phyloP scores from a whole-genome alignment of 2,888 invertebrate genomes.

The Cantharis nigra region DNA sequence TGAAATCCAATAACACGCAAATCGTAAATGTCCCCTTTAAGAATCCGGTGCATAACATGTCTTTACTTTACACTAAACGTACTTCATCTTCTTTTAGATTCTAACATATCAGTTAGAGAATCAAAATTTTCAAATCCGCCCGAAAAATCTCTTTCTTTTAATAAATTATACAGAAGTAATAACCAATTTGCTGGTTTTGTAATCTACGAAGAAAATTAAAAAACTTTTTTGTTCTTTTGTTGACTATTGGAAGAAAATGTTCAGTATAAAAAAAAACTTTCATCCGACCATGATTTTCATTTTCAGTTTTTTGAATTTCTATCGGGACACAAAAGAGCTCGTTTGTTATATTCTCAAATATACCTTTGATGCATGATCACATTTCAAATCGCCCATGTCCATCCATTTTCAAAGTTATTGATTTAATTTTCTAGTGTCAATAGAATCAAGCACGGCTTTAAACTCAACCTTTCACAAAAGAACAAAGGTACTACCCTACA shows the following conservation, averaged over 20 bases:
- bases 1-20: constrained; percentile 41
- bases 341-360: constrained; percentile 35
- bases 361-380: constrained; percentile 47
- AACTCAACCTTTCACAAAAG: constrained; percentile 45
- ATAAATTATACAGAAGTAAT: constrained; percentile 1
- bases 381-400: constrained; percentile 47
- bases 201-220: not conserved
- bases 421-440: constrained; percentile 53
- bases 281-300: constrained; percentile 3
- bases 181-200: not conserved
- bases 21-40: constrained; percentile 38
- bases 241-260: not conserved
- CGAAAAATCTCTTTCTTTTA: not conserved
- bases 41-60: constrained; percentile 38
- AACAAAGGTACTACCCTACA: constrained; percentile 44
- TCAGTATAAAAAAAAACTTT: not conserved
- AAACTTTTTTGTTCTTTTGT: not conserved
- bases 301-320: constrained; percentile 16
- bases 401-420: constrained; percentile 56
- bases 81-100: constrained; percentile 31
- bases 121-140: not conserved
- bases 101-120: constrained; percentile 20
- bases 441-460: constrained; percentile 45
- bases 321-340: constrained; percentile 15
- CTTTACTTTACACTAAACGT: constrained; percentile 27